Evolutionary conservation across 1,140 invertebrate genomes (phyloP).

Genomic region (Amphibalanus amphitrite): DNA sequence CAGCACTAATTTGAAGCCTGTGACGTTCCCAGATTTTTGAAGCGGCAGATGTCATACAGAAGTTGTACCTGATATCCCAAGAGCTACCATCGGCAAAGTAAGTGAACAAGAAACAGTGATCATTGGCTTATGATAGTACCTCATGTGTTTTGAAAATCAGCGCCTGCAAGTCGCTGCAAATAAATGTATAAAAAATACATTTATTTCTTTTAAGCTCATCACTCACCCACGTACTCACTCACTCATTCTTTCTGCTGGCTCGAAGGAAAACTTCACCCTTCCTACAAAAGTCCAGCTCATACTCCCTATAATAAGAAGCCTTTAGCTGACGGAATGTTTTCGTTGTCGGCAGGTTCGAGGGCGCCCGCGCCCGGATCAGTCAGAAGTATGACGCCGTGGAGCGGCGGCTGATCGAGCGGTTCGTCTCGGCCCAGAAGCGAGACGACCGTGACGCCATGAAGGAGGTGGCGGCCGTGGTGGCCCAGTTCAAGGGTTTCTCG

Average conservation of each 20-base stretch:
- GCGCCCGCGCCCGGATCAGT: slow-evolving; percentile 73
- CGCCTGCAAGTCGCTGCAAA: too few species aligned
- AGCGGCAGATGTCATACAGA: slow-evolving; percentile 97
- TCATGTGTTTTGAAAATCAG: too few species aligned
- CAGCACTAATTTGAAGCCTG: not conserved
- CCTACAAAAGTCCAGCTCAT: too few species aligned
- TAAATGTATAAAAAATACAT: too few species aligned
- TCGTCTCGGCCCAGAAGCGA: slow-evolving; percentile 54
- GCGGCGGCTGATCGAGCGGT: slow-evolving; percentile 80
- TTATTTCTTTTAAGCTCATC: too few species aligned
- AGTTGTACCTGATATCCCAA: slow-evolving; percentile 86
- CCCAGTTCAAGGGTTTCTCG: slow-evolving; percentile 90
- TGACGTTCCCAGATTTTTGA: slow-evolving; percentile 38
- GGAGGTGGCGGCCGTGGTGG: slow-evolving; percentile 73
- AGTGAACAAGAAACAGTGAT: too few species aligned
- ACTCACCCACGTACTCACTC: too few species aligned
- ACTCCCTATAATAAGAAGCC: too few species aligned
- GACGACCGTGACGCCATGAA: slow-evolving; percentile 80
- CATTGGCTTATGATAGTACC: too few species aligned
- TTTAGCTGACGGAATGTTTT: too few species aligned
- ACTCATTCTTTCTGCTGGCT: too few species aligned
- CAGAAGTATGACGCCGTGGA: slow-evolving; percentile 94
- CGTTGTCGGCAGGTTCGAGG: slow-evolving; percentile 47
- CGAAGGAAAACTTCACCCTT: too few species aligned
- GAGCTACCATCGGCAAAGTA: slow-evolving; percentile 67